phyloP scores from a whole-genome alignment of 2,113 vertebrate genomes.

The Clarias magur region DNA sequence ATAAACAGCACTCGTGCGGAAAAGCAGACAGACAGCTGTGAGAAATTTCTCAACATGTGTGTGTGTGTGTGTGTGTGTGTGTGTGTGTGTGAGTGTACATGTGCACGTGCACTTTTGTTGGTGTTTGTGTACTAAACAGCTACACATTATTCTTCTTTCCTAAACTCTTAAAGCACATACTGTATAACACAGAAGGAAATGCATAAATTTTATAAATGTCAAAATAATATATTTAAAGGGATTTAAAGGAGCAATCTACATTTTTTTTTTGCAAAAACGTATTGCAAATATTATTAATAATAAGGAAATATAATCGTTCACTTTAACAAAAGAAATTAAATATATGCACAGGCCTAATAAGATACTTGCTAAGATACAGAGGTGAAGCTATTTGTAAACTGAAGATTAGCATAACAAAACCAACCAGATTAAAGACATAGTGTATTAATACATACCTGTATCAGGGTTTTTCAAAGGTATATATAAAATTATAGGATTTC shows the following conservation, averaged over 20 bases:
- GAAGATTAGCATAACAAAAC: neutral
- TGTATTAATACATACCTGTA: neutral
- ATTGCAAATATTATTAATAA: neutral
- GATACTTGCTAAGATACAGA: neutral
- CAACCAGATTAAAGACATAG: neutral
- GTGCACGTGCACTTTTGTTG: neutral
- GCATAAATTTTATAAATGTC: neutral
- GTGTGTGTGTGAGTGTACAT: conserved; percentile 10
- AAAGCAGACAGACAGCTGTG: conserved; percentile 38
- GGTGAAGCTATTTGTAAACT: neutral
- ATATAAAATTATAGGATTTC: neutral
- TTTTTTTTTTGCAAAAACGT: neutral
- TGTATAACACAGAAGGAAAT: neutral
- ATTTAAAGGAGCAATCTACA: neutral
- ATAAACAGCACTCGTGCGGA: conserved; percentile 43
- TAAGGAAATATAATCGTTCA: too few species aligned
- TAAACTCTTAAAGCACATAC: neutral
- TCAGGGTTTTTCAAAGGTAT: neutral
- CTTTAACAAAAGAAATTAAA: too few species aligned
- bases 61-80: conserved; percentile 15
- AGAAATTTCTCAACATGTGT: conserved; percentile 1
- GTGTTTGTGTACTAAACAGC: neutral
- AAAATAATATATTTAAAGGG: neutral
- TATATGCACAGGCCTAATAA: neutral
- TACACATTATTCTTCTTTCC: conserved; percentile 6